A percentile compares a stretch with the other conserved stretches of the same genome.
Evolutionary conservation across 2,797 vertebrate genomes (phyloP).

Genomic region (Pangasius macronema): DNA sequence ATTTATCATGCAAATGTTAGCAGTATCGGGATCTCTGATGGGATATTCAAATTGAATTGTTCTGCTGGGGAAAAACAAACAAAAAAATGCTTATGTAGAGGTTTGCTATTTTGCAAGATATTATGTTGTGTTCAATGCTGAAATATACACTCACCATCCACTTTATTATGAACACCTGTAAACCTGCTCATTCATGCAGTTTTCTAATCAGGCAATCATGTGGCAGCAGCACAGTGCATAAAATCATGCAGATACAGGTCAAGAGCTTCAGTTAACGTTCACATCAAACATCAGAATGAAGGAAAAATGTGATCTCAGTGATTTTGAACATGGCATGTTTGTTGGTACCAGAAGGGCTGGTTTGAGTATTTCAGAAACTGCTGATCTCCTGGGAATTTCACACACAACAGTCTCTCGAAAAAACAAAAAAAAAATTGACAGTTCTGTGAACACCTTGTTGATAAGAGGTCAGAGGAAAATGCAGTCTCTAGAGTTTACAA

Average conservation of each 20-base stretch:
- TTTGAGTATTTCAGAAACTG: not conserved
- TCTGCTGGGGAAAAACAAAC: not conserved
- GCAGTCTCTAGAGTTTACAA: not conserved
- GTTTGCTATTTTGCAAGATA: not conserved
- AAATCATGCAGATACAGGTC: not conserved
- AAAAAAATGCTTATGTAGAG: not conserved
- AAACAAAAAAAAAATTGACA: not conserved
- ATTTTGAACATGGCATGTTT: not conserved
- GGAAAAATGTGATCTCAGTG: not conserved
- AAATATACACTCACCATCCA: not conserved
- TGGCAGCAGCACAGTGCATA: not conserved
- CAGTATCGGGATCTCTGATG: not conserved
- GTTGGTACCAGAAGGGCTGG: not conserved
- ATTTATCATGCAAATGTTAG: constrained; percentile 12
- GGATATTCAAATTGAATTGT: not conserved
- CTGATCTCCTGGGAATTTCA: not conserved
- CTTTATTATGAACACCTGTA: not conserved
- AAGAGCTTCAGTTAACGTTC: not conserved
- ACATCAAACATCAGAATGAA: not conserved
- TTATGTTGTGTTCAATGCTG: not conserved
- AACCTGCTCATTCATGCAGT: not conserved
- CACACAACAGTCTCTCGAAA: not conserved
- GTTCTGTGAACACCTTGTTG: too few relatives aligned
- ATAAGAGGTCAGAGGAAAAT: not conserved
- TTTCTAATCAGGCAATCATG: not conserved